Conservation (phyloP, 2,113 vertebrate species). For the Osmerus eperlanus region DNA sequence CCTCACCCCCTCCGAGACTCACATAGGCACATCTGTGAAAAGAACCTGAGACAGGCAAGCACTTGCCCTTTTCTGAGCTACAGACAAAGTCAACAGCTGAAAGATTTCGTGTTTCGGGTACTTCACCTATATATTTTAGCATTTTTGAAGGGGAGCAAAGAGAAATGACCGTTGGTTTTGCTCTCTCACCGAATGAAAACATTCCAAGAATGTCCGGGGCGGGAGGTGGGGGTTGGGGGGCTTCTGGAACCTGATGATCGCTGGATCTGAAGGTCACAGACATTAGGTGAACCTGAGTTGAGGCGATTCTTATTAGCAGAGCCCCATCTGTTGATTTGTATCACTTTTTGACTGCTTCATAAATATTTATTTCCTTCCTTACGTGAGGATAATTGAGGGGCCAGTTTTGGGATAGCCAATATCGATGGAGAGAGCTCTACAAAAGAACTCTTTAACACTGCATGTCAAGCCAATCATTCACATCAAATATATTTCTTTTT, state of each 20-base stretch:
- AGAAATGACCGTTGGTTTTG: slow-evolving; percentile 37
- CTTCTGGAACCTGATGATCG: slow-evolving; percentile 8
- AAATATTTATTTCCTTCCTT: slow-evolving; percentile 30
- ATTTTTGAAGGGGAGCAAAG: slow-evolving; percentile 32
- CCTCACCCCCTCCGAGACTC: neutral
- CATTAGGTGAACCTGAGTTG: slow-evolving; percentile 4
- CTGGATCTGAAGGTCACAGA: slow-evolving; percentile 31
- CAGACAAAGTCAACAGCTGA: neutral
- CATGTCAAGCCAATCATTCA: neutral
- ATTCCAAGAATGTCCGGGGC: slow-evolving; percentile 50
- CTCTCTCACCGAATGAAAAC: slow-evolving; percentile 41
- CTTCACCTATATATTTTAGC: slow-evolving; percentile 27
- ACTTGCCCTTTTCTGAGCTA: neutral
- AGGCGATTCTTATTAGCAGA: slow-evolving; percentile 11
- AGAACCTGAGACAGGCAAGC: slow-evolving; percentile 5
- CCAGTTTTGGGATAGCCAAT: neutral
- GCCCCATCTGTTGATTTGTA: neutral
- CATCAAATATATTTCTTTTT: no score
- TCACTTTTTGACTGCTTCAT: neutral
- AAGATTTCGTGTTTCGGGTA: slow-evolving; percentile 4
- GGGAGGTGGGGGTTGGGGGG: slow-evolving; percentile 2
- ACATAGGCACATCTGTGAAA: slow-evolving; percentile 16
- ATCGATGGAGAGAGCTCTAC: slow-evolving; percentile 5
- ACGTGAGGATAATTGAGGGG: neutral
- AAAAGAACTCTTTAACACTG: slow-evolving; percentile 6